phyloP scores from a whole-genome alignment of 1,140 invertebrate genomes.

The Papilio glaucus region DNA sequence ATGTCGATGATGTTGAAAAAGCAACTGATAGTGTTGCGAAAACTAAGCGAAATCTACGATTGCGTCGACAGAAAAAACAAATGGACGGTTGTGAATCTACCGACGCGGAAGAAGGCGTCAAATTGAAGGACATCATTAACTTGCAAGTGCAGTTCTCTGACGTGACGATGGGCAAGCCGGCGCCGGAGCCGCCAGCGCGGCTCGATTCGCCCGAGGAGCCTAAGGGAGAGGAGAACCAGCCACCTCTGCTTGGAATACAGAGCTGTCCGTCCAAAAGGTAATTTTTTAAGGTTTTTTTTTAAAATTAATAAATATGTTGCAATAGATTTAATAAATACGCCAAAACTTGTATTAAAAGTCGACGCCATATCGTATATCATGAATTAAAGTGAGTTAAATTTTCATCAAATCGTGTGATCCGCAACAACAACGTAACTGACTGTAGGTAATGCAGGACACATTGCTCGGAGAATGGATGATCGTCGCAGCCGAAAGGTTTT shows the following conservation, averaged over 20 bases:
- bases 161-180: slow-evolving; percentile 64
- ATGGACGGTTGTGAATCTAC: slow-evolving; percentile 45
- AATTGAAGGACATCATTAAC: slow-evolving; percentile 70
- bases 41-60: slow-evolving; percentile 54
- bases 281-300: too few relatives aligned
- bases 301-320: too few relatives aligned
- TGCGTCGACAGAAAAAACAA: slow-evolving; percentile 55
- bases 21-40: slow-evolving; percentile 21
- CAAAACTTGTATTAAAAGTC: too few relatives aligned
- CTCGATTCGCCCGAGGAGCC: slow-evolving; percentile 68
- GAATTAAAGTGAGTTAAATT: too few relatives aligned
- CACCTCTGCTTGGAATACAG: slow-evolving; percentile 56
- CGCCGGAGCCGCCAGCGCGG: slow-evolving; percentile 50
- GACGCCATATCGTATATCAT: too few relatives aligned
- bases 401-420: too few relatives aligned
- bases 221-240: slow-evolving; percentile 60
- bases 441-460: too few relatives aligned
- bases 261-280: slow-evolving; percentile 79
- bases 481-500: too few relatives aligned
- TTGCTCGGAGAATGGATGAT: too few relatives aligned
- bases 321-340: too few relatives aligned
- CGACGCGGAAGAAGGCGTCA: slow-evolving; percentile 44
- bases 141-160: slow-evolving; percentile 70
- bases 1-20: slow-evolving; percentile 34
- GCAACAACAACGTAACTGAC: too few relatives aligned